phyloP scores from a whole-genome alignment of 2,797 vertebrate genomes.

The Phoeniculus purpureus region DNA sequence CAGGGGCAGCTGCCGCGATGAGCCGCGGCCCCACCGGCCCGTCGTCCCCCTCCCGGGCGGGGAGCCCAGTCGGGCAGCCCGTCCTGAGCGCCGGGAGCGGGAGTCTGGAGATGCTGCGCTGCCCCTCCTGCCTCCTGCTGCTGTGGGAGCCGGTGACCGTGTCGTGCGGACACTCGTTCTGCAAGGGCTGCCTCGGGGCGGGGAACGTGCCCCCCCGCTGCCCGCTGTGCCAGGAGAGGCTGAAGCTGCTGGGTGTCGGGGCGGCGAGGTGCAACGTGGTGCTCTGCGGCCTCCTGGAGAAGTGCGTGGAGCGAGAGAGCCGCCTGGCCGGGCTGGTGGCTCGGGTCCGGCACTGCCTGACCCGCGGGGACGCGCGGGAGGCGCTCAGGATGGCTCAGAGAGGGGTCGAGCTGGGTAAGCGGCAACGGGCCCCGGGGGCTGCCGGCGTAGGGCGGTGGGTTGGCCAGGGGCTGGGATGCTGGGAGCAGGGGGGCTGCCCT shows the following conservation, averaged over 20 bases:
- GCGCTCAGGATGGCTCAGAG: constrained; percentile 80
- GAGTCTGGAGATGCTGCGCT: constrained; percentile 83
- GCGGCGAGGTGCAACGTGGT: constrained; percentile 81
- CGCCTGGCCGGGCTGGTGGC: neutral
- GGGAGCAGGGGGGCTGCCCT: neutral
- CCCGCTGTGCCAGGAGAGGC: constrained; percentile 79
- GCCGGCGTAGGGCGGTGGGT: accelerated
- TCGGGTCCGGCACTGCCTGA: neutral
- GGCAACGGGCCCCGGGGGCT: neutral
- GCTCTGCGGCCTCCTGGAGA: constrained; percentile 83
- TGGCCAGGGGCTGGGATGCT: neutral
- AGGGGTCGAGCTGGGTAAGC: constrained; percentile 83
- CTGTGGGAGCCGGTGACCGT: constrained; percentile 88
- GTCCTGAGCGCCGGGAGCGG: neutral
- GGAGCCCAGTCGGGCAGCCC: neutral
- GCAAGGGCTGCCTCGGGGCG: constrained; percentile 80
- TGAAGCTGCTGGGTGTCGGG: constrained; percentile 76
- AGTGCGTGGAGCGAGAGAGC: constrained; percentile 74
- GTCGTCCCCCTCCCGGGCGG: neutral
- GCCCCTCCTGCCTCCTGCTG: constrained; percentile 82
- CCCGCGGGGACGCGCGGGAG: constrained; percentile 9
- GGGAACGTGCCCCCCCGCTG: constrained; percentile 76
- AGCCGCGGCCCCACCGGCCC: neutral
- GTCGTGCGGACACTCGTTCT: constrained; percentile 88
- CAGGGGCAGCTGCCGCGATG: constrained; percentile 5